Evolutionary conservation across 2,797 vertebrate species (phyloP).

Genomic region (Gephyroberyx darwinii): DNA sequence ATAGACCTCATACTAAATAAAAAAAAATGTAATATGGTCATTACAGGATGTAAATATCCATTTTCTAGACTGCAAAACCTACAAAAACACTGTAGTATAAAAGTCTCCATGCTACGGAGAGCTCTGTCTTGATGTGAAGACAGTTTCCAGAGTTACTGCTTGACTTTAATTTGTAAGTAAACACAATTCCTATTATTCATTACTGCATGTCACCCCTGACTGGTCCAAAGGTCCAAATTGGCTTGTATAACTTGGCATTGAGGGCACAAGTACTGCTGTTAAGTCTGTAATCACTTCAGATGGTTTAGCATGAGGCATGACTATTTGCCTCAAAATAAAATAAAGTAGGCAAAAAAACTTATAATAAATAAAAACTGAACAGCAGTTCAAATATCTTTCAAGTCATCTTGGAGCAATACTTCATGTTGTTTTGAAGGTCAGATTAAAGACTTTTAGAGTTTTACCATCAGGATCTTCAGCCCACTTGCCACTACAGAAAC

Average conservation of each 20-base stretch:
- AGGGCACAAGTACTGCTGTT: slow-evolving; percentile 37
- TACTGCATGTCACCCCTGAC: slow-evolving; percentile 10
- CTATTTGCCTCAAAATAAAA: slow-evolving; percentile 27
- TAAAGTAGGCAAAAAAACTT: slow-evolving; percentile 49
- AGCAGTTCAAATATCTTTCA: slow-evolving; percentile 60
- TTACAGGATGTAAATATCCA: slow-evolving; percentile 6
- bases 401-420: slow-evolving; percentile 60
- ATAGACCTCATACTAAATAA: neutral
- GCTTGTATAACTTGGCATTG: slow-evolving; percentile 61
- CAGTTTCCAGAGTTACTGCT: slow-evolving; percentile 1
- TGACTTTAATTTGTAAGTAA: slow-evolving; percentile 10
- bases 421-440: slow-evolving; percentile 53
- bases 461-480: slow-evolving; percentile 66
- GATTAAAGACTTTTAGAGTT: slow-evolving; percentile 23
- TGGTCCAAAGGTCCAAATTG: slow-evolving; percentile 36
- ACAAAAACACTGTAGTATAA: slow-evolving; percentile 28
- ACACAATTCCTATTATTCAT: slow-evolving; percentile 9
- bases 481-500: slow-evolving; percentile 82
- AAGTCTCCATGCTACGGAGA: slow-evolving; percentile 19
- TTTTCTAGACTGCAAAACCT: slow-evolving; percentile 19
- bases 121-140: slow-evolving; percentile 8
- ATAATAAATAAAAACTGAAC: slow-evolving; percentile 30
- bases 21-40: slow-evolving; percentile 13
- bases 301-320: slow-evolving; percentile 27
- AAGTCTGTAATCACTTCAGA: slow-evolving; percentile 37